Conservation (phyloP, 2,797 vertebrate genomes). For the Dallia pectoralis region DNA sequence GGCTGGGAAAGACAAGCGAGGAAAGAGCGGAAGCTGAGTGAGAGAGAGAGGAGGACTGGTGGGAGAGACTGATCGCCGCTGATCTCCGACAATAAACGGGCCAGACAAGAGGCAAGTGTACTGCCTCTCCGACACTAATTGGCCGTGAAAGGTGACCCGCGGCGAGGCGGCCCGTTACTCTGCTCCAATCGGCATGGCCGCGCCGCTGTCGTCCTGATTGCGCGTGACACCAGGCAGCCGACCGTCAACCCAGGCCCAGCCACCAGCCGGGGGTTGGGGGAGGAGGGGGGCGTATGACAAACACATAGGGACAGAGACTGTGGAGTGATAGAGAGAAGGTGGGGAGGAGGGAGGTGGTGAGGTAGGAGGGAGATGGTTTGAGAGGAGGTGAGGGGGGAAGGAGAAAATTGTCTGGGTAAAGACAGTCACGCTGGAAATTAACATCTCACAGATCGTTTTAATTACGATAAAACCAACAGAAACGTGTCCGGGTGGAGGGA, state of each 20-base stretch:
- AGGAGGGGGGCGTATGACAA: conserved; percentile 23
- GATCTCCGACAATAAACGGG: conserved; percentile 91
- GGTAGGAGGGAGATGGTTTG: too few relatives aligned
- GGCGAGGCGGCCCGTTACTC: conserved; percentile 88
- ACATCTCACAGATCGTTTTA: neutral
- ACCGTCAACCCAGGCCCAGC: conserved; percentile 77
- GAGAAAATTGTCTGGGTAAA: neutral
- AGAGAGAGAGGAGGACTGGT: conserved; percentile 42
- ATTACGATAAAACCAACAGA: too few relatives aligned
- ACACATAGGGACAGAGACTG: conserved; percentile 33
- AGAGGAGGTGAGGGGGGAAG: conserved; percentile 24
- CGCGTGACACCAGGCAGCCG: conserved; percentile 94
- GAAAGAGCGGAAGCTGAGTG: conserved; percentile 24
- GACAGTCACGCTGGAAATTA: neutral
- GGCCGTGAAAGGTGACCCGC: conserved; percentile 99
- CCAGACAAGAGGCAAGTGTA: conserved; percentile 92
- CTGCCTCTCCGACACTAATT: conserved; percentile 97
- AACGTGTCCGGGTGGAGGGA: too few relatives aligned
- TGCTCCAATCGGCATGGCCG: conserved; percentile 86
- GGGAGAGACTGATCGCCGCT: conserved; percentile 77
- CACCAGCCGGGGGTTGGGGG: conserved; percentile 58
- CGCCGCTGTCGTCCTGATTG: conserved; percentile 76
- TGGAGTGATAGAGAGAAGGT: conserved; percentile 36
- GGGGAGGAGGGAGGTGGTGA: conserved; percentile 41
- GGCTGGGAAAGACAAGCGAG: conserved; percentile 28